These are phyloP conservation scores for Drosophila parvula DNA, from an alignment of 1,140 invertebrate species.

Conservation along the genomic window DNA sequence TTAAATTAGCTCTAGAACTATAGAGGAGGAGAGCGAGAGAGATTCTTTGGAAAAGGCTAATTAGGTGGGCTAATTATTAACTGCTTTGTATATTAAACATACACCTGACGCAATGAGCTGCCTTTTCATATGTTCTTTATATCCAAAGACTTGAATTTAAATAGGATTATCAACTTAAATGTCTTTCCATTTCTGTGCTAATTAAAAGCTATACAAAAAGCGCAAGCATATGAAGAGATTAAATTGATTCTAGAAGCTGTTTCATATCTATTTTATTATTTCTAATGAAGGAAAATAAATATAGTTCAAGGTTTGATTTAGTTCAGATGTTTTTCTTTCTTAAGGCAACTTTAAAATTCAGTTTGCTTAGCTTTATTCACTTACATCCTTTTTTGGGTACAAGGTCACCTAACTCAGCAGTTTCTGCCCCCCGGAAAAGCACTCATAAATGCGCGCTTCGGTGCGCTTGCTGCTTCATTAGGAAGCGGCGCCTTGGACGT, in stretches of 20 bases:
- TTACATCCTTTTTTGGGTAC: background rate
- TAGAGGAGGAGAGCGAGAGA: background rate
- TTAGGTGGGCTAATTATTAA: background rate
- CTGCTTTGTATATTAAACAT: background rate
- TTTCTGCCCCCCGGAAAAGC: background rate
- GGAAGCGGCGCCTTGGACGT: slow-evolving; percentile 37
- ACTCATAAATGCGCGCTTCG: slow-evolving; percentile 44
- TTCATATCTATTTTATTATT: too few species aligned
- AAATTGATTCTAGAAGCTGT: background rate
- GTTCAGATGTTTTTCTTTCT: too few species aligned
- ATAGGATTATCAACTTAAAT: background rate
- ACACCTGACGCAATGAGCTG: background rate
- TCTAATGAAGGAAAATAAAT: too few species aligned
- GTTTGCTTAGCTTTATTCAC: slow-evolving; percentile 4
- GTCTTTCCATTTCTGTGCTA: background rate
- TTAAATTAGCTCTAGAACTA: background rate
- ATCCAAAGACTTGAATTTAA: background rate
- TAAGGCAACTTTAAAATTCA: background rate
- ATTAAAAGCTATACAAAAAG: background rate
- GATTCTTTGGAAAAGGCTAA: background rate
- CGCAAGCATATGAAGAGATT: background rate
- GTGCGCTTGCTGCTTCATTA: slow-evolving; percentile 62
- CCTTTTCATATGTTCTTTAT: background rate
- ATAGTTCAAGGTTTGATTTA: too few species aligned
- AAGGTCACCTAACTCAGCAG: slow-evolving; percentile 21